These are phyloP conservation scores for Forbesichthys agassizii DNA, from an alignment of 2,113 vertebrate species.

Conservation along the genomic window DNA sequence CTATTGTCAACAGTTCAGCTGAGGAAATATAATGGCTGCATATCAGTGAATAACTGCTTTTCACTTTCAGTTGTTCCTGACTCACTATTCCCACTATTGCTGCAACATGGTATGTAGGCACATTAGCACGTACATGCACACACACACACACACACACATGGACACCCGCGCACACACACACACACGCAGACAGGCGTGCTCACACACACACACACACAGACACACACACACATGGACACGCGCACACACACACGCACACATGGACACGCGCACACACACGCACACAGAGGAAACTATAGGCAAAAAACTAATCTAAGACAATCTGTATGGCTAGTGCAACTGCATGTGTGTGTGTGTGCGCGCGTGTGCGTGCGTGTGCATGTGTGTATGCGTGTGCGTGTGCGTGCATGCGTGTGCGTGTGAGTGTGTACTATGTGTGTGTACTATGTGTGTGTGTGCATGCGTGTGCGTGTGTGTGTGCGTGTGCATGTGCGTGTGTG, in stretches of 20 bases:
- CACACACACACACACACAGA: neutral
- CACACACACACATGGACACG: neutral
- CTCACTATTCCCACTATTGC: too few species aligned
- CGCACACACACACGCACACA: conserved; percentile 2
- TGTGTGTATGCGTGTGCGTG: neutral
- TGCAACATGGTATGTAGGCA: too few species aligned
- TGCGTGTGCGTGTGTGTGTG: neutral
- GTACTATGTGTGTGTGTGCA: conserved; percentile 6
- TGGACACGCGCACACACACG: conserved; percentile 12
- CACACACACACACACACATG: neutral
- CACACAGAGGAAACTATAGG: neutral
- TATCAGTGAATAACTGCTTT: neutral
- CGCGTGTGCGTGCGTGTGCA: neutral
- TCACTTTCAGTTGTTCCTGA: neutral
- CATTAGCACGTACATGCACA: too few species aligned
- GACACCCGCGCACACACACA: conserved; percentile 6
- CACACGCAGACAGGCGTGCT: neutral
- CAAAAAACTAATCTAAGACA: too few species aligned
- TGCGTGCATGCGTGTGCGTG: neutral
- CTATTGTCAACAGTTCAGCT: too few species aligned
- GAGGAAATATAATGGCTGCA: too few species aligned
- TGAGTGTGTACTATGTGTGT: neutral
- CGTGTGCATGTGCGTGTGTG: neutral
- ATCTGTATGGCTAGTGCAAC: too few species aligned
- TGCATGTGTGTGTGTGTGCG: neutral